Evolutionary conservation across 2,797 vertebrate species (phyloP), one percentile per base, ranked within the genome.

Genomic region (Oreonectes daqikongensis): DNA sequence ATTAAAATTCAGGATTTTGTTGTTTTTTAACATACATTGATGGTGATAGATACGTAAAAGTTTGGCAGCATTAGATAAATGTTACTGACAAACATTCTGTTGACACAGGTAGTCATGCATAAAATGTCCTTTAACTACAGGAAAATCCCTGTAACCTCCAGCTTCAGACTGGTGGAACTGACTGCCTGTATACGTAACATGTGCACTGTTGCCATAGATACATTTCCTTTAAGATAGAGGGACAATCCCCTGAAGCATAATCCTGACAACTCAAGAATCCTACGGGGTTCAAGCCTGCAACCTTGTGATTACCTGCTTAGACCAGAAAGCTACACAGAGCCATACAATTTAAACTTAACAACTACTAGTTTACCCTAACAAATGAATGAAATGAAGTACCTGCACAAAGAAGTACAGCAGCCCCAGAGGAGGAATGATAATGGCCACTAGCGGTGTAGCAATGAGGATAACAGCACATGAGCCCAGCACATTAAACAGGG

Each of bases 361-460:
- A 1, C n/a, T n/a, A n/a, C n/a, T n/a, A n/a, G n/a, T n/a, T n/a
- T n/a, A n/a, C n/a, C n/a, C n/a, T 38, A 22, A 5, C 30, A 69
- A n/a, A n/a, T 15, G 32, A 1, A 11, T 0, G 2, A 18, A 69
- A 11, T 1, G 18, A 85, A 86, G 40, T 20, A 98, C 97, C 96
- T 99, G 97, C 55, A 98, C 95, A 0, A 98, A 95, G 35, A 98
- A 93, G 91, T 99, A 99, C 77, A 97, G 48, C 42, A 98, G 84
- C 0, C 95, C 97, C 7, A 99, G 91, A 0, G 95, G 89, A 0
- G 94, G 97, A 80, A 99, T 97, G 84, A 95, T 87, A 65, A 94
- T 85, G 0, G 95, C 94, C 0, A 94, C 94, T 7, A 96, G 85
- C 0, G 97, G 97, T 0, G 96, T 98, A 81, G 97, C 93, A 18